Evolutionary conservation across 2,797 vertebrate genomes (phyloP).

Genomic region (Rhynchonycteris naso): DNA sequence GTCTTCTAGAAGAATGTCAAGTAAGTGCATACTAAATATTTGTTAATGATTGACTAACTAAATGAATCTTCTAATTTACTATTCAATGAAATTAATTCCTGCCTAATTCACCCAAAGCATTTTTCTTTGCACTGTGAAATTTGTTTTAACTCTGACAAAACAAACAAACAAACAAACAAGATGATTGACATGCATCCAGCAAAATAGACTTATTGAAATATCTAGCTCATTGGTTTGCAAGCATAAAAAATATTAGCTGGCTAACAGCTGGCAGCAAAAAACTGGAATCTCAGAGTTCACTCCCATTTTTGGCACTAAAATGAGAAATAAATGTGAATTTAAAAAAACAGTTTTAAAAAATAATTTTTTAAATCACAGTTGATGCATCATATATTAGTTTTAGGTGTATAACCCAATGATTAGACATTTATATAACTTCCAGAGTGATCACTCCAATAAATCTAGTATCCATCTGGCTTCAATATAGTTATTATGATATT

Average conservation of each 20-base stretch:
- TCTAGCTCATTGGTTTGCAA: background rate
- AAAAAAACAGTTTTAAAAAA: background rate
- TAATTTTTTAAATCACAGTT: background rate
- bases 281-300: background rate
- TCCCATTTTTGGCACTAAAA: background rate
- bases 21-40: background rate
- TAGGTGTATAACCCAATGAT: background rate
- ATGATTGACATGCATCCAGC: background rate
- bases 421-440: background rate
- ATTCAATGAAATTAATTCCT: background rate
- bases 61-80: background rate
- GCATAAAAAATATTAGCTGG: background rate
- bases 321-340: background rate
- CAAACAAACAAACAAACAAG: background rate
- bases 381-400: background rate
- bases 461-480: background rate
- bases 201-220: constrained; percentile 9
- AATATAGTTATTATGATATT: background rate
- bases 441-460: background rate
- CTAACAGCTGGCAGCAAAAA: background rate
- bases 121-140: background rate
- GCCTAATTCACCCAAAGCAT: background rate
- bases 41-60: background rate
- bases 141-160: constrained; percentile 40
- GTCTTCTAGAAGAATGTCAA: background rate